These are phyloP conservation scores for Alectoris magna DNA, from an alignment of 2,797 vertebrate genomes.

Conservation along the genomic window DNA sequence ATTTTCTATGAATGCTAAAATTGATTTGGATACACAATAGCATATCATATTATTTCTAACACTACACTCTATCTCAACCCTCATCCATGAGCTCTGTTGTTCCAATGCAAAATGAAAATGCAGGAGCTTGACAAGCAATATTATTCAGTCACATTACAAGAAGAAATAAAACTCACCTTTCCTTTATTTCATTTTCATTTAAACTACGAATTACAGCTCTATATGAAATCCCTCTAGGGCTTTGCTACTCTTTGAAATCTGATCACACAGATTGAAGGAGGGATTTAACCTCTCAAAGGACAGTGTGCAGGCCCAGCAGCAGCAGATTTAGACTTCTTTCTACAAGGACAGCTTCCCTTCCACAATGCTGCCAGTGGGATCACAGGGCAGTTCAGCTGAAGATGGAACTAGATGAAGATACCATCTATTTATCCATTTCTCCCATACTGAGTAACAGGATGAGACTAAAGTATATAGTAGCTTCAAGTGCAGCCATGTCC, in stretches of 20 bases:
- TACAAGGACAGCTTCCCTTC: not conserved
- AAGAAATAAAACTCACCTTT: not conserved
- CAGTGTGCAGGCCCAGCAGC: not conserved
- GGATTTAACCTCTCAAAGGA: not conserved
- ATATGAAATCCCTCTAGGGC: not conserved
- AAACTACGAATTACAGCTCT: not conserved
- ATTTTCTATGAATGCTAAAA: not conserved
- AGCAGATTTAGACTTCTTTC: not conserved
- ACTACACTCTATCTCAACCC: not conserved
- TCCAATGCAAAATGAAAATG: not conserved
- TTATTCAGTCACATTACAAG: not conserved
- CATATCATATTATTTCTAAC: not conserved
- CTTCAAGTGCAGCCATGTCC: conserved; percentile 17
- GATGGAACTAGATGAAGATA: conserved; percentile 47
- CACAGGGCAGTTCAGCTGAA: conserved; percentile 27
- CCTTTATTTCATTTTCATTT: not conserved
- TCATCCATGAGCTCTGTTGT: not conserved
- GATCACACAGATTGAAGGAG: not conserved
- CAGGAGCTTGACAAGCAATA: not conserved
- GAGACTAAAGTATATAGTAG: conserved; percentile 44
- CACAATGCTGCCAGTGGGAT: not conserved
- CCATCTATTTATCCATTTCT: conserved; percentile 65
- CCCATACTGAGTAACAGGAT: conserved; percentile 38
- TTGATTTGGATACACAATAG: not conserved
- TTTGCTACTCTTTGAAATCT: not conserved